Evolutionary conservation across 35 echinoderm and acorn worm species (phyloP), one percentile per base, ranked within the genome.

Genomic region (Apostichopus californicus): DNA sequence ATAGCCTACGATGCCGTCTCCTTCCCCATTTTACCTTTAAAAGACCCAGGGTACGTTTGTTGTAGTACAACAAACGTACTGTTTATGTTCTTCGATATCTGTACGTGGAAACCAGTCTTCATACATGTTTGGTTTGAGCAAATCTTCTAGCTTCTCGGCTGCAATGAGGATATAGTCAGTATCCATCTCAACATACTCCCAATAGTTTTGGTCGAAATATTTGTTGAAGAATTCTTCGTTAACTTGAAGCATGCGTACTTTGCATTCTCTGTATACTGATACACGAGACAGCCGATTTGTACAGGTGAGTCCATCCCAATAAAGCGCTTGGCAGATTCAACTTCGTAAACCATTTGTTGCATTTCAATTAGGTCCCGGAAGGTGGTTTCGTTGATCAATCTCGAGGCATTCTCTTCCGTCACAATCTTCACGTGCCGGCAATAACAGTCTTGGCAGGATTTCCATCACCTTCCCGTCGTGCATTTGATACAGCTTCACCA

Each of bases 381-480:
- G 1, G 78, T 94, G 24, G 61, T 81, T n/a, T 90, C 68, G 78
- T 94, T 94, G 20, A 71, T 82, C 15, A 55, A 1, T 77, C 73
- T 80, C 18, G 78, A 73, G 8, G 88, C 20, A 83, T 88, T 88
- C 55, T 78, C 87, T 66, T 94, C 78, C 58, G 73, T 70, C 20
- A 78, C 88, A 15, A 87, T 55, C 52, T 94, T 94, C 93, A 94
- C 90, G 93, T 94, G 34, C 91, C 93, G 26, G 90, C 81, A 56
- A 94, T 92, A 17, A 94, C 87, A 73, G 79, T 57, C 57, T 92
- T 87, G 34, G 90, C 73, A 14, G 93, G 70, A 73, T 94, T 81
- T 9, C 9, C 60, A 70, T 94, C 89, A 11, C 89, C 93, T 22
- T 18, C 64, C 5, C 93, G 4, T 53, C 82, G 56, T 78, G 93